These are phyloP conservation scores for Beaufortia kweichowensis DNA, from an alignment of 2,113 vertebrate species.

Conservation along the genomic window DNA sequence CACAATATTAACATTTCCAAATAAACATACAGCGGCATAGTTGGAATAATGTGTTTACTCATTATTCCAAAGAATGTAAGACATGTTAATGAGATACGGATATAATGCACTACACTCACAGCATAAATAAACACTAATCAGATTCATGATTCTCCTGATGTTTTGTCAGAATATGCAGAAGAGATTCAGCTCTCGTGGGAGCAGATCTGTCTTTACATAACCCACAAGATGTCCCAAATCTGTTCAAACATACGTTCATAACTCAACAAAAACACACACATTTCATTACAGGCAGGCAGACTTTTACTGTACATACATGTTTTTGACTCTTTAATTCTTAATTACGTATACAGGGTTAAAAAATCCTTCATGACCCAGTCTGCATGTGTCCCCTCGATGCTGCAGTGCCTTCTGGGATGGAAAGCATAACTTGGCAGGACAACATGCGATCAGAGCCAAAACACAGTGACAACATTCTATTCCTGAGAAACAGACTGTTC, in stretches of 20 bases:
- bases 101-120: slow-evolving; percentile 6
- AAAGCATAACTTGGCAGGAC: slow-evolving; percentile 25
- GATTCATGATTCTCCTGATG: slow-evolving; percentile 29
- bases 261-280: not conserved
- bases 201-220: slow-evolving; percentile 13
- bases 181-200: slow-evolving; percentile 31
- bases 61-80: slow-evolving; percentile 38
- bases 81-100: slow-evolving; percentile 23
- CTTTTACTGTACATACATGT: too few species aligned
- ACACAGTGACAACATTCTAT: slow-evolving; percentile 18
- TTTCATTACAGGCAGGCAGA: not conserved
- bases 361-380: slow-evolving; percentile 40
- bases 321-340: too few species aligned
- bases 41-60: slow-evolving; percentile 35
- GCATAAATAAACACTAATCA: slow-evolving; percentile 42
- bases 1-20: not conserved
- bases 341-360: not conserved
- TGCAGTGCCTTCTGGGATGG: slow-evolving; percentile 45
- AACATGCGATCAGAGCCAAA: slow-evolving; percentile 25
- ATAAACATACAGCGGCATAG: slow-evolving; percentile 3
- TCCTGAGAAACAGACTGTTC: slow-evolving; percentile 14
- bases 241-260: not conserved
- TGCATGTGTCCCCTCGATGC: slow-evolving; percentile 42
- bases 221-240: slow-evolving; percentile 3
- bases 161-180: slow-evolving; percentile 30